These are phyloP conservation scores for Lanistes nyassanus DNA, from an alignment of 1,140 invertebrate species.

Conservation along the genomic window DNA sequence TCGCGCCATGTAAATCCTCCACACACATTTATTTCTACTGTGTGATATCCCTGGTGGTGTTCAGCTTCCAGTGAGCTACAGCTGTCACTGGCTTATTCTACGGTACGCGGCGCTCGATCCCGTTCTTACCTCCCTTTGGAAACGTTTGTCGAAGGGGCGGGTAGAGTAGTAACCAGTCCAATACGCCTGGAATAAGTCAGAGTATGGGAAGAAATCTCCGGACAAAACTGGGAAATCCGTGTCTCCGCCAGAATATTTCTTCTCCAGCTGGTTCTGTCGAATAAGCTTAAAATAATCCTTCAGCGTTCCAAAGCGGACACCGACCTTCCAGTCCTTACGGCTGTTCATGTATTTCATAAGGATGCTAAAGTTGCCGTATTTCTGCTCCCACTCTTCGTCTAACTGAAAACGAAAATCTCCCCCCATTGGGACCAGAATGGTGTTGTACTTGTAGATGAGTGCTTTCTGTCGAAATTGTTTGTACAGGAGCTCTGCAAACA, in stretches of 20 bases:
- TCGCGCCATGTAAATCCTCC: no score
- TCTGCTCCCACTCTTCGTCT: conserved; percentile 90
- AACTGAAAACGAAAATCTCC: conserved; percentile 97
- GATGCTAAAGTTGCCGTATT: conserved; percentile 91
- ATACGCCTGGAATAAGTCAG: conserved; percentile 94
- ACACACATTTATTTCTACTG: no score
- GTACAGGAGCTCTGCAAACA: conserved; percentile 81
- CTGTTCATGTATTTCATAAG: conserved; percentile 94
- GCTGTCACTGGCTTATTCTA: no score
- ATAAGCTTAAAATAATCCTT: conserved; percentile 92
- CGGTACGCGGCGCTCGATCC: no score
- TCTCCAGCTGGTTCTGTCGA: conserved; percentile 63
- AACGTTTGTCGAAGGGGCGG: conserved; percentile 89
- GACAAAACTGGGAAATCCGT: conserved; percentile 80
- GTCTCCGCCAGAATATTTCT: conserved; percentile 20
- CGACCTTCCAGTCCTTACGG: conserved; percentile 79
- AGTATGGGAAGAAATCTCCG: conserved; percentile 97
- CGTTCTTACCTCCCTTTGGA: conserved; percentile 76
- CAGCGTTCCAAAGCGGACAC: conserved; percentile 93
- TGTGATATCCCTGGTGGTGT: no score
- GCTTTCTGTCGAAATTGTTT: conserved; percentile 98
- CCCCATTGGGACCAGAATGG: conserved; percentile 89
- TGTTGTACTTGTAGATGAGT: conserved; percentile 89
- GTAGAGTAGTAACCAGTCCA: conserved; percentile 98
- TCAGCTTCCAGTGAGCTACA: no score